A percentile compares a stretch with the other conserved stretches of the same genome.
Conservation (phyloP, 2,113 vertebrate species). For the Phalacrocorax pelagicus region DNA sequence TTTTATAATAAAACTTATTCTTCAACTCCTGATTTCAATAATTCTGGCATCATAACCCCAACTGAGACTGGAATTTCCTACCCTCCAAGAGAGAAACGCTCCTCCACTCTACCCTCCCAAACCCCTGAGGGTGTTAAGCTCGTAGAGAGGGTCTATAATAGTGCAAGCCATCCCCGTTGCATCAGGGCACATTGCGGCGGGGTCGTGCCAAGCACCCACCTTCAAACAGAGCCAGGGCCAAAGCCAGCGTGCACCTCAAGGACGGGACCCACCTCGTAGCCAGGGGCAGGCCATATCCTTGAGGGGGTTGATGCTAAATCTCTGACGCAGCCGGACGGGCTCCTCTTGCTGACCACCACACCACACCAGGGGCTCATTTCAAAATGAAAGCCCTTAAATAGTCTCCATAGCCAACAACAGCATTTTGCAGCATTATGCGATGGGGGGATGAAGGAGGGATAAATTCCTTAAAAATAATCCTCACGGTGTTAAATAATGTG, state of each 20-base stretch:
- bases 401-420: background rate
- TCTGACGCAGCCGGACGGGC: background rate
- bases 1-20: background rate
- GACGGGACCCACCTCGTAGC: background rate
- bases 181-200: accelerated
- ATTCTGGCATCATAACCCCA: background rate
- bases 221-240: background rate
- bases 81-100: background rate
- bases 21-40: background rate
- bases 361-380: background rate
- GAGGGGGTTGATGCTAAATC: background rate
- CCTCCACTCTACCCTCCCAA: background rate
- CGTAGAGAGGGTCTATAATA: background rate
- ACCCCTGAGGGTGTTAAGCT: background rate
- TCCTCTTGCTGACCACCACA: background rate
- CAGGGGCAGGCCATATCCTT: background rate
- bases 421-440: accelerated
- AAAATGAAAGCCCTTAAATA: background rate
- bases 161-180: background rate
- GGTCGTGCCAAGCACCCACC: background rate
- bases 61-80: background rate
- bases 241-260: background rate
- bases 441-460: background rate
- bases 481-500: background rate
- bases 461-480: conserved; percentile 3